Percentiles rank a stretch among this genome's conserved stretches.
These are phyloP conservation scores for Glaucopsyche alexis DNA, from an alignment of 2,888 invertebrate species.

Conservation along the genomic window DNA sequence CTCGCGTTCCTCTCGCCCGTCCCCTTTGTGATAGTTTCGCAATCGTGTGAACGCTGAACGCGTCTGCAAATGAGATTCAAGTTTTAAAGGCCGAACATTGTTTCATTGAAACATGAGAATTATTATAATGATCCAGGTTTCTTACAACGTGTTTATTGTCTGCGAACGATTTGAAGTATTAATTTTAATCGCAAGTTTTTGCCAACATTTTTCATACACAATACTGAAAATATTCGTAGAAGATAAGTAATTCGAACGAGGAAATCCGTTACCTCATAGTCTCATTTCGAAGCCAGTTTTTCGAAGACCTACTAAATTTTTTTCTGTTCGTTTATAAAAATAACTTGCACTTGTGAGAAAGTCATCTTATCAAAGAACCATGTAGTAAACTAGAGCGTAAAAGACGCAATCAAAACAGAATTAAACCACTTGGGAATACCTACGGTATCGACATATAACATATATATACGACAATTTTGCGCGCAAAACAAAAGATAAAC, in stretches of 20 bases:
- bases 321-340: too few species aligned
- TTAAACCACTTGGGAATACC: not conserved
- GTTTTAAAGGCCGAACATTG: conserved; percentile 18
- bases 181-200: not conserved
- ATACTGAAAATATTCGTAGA: not conserved
- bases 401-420: conserved; percentile 21
- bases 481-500: conserved; percentile 25
- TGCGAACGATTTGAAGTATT: not conserved
- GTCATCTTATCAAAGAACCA: not conserved
- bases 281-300: not conserved
- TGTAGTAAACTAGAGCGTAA: not conserved
- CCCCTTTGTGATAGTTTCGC: conserved; percentile 26
- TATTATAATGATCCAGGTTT: not conserved
- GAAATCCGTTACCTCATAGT: not conserved
- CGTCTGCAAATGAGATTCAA: conserved; percentile 4
- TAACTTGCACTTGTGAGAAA: not conserved
- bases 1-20: conserved; percentile 15
- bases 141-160: not conserved
- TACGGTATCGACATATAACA: not conserved
- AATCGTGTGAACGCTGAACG: conserved; percentile 18
- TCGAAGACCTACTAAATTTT: too few species aligned
- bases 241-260: not conserved
- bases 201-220: not conserved
- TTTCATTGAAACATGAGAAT: conserved; percentile 10
- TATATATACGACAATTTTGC: not conserved